Conservation (phyloP, 2,888 invertebrate genomes). For the Reticulitermes lucifugus region DNA sequence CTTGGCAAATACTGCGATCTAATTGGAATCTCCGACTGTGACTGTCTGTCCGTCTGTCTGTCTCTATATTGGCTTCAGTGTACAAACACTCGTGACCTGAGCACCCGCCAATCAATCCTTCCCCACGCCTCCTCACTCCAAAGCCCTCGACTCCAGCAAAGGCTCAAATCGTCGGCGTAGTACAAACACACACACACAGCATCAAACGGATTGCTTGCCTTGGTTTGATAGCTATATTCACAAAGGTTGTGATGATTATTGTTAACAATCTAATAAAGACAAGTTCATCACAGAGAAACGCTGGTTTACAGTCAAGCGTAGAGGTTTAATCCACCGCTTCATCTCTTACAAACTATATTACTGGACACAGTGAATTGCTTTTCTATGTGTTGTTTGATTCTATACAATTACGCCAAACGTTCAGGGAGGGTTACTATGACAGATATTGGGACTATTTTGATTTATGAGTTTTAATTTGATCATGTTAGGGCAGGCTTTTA, state of each 20-base stretch:
- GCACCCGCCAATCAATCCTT: constrained; percentile 32
- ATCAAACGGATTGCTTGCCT: constrained; percentile 17
- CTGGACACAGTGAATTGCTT: too few relatives aligned
- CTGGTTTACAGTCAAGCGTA: too few relatives aligned
- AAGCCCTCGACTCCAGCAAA: not conserved
- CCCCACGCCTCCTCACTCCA: not conserved
- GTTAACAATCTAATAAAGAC: constrained; percentile 10
- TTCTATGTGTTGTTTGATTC: too few relatives aligned
- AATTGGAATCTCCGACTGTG: constrained; percentile 49
- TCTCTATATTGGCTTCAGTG: constrained; percentile 45
- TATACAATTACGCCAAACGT: too few relatives aligned
- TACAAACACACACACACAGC: not conserved
- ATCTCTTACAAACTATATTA: too few relatives aligned
- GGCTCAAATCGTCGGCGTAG: not conserved
- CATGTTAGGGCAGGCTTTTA: too few relatives aligned
- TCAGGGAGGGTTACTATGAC: too few relatives aligned
- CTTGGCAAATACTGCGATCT: constrained; percentile 52
- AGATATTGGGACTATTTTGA: too few relatives aligned
- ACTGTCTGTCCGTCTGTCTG: not conserved
- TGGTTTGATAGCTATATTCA: constrained; percentile 3
- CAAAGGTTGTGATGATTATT: not conserved
- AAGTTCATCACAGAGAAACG: not conserved
- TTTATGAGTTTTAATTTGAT: too few relatives aligned
- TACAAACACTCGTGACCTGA: constrained; percentile 46
- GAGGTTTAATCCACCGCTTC: too few relatives aligned